Conservation (phyloP, 2,113 vertebrate species). For the Brachionichthys hirsutus region DNA sequence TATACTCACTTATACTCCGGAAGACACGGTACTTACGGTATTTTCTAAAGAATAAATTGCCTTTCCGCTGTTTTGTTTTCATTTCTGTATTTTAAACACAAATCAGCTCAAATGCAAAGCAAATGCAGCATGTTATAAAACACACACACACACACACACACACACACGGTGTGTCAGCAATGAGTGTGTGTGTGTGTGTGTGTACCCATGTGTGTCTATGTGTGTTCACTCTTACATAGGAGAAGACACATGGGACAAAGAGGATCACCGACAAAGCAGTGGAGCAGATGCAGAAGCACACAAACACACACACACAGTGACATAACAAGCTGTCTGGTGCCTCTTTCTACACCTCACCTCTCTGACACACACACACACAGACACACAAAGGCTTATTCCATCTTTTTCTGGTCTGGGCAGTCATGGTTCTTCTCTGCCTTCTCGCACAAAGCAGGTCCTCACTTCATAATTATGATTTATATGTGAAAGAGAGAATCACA, state of each 20-base stretch:
- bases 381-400: slow-evolving; percentile 6
- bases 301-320: slow-evolving; percentile 3
- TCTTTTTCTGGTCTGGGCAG: slow-evolving; percentile 7
- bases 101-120: slow-evolving; percentile 13
- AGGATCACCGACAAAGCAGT: slow-evolving; percentile 26
- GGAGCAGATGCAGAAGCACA: slow-evolving; percentile 30
- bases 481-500: background rate
- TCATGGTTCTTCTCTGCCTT: slow-evolving; percentile 2
- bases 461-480: background rate
- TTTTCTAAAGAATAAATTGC: background rate
- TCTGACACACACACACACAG: background rate
- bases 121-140: too few relatives aligned
- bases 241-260: slow-evolving; percentile 19
- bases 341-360: slow-evolving; percentile 23
- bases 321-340: slow-evolving; percentile 9
- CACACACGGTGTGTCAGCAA: too few relatives aligned
- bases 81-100: background rate
- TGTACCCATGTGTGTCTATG: background rate
- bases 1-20: too few relatives aligned
- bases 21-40: too few relatives aligned
- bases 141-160: background rate
- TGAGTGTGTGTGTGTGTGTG: background rate
- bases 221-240: slow-evolving; percentile 3
- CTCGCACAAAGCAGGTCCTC: slow-evolving; percentile 17
- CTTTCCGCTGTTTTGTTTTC: background rate